Evolutionary conservation across 2,888 invertebrate genomes (phyloP), one percentile per base, ranked within the genome.

Genomic region (Hypomecis atomaria): DNA sequence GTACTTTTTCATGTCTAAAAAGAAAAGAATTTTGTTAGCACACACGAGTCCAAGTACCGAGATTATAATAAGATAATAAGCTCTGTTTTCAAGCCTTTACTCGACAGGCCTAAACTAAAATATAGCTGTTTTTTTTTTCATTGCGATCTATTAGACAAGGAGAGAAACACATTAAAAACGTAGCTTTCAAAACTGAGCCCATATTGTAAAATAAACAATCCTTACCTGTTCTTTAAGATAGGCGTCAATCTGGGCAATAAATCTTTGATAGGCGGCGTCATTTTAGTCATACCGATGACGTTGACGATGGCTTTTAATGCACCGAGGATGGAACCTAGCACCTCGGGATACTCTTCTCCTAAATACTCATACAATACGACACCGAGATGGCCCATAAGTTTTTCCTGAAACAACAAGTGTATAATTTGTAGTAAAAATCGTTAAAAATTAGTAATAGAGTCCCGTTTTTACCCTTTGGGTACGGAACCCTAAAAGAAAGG

Each of bases 201-300:
- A 23, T 23, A 23, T 1, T 23, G 23, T 23, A 44, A 36, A 11
- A 49, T 42, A 52, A 48, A 58, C n/a, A 45, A 38, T 36, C 61
- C 50, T 55, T 95, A 98, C 93, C 98, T 96, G 94, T 99, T 99
- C 88, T 99, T 99, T 69, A 99, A 94, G 83, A 99, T 99, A 0
- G 99, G 99, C 0, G 99, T 99, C 44, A 99, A 93, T 65, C 99
- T 94, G 0, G 99, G 99, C 56, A 99, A 91, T 33, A 99, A 94
- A 93, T 99, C 99, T 92, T 99, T 99, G 80, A 99, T 99, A 1
- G 99, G 99, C 5, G 99, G 99, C 3, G 99, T 99, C 99, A 99
- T 99, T 93, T 99, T 99, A 0, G 99, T 99, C 99, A 99, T 99
- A 76, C 99, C 99, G 81, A 99, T 99, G 5, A 99, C 99, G 88